Evolutionary conservation across 2,113 vertebrate genomes (phyloP).

Genomic region (Megaceryle torquata): DNA sequence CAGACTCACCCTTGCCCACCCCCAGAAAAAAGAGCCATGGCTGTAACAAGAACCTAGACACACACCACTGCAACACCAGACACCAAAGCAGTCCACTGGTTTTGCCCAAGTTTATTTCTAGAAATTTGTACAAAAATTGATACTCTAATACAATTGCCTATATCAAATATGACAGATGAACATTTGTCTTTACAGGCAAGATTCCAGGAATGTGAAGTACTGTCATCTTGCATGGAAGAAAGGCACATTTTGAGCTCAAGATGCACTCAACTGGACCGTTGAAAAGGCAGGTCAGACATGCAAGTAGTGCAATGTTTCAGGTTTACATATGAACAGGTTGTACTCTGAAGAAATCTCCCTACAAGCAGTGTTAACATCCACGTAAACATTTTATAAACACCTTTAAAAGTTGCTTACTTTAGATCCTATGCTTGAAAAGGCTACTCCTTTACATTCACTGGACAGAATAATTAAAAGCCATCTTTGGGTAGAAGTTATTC

Average conservation of each 20-base stretch:
- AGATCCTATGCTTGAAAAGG: background rate
- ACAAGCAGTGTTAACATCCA: slow-evolving; percentile 28
- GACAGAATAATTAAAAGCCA: background rate
- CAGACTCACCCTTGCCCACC: too few relatives aligned
- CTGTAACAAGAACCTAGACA: background rate
- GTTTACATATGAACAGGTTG: background rate
- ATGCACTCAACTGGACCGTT: background rate
- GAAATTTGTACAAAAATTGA: slow-evolving; percentile 71
- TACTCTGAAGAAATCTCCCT: slow-evolving; percentile 45
- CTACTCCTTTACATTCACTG: slow-evolving; percentile 43
- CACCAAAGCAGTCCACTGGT: background rate
- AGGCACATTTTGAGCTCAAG: slow-evolving; percentile 61
- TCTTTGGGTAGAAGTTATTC: background rate
- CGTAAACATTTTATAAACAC: slow-evolving; percentile 41
- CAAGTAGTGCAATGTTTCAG: slow-evolving; percentile 54
- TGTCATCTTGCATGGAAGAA: slow-evolving; percentile 29
- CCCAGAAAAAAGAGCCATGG: too few relatives aligned
- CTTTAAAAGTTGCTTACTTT: background rate
- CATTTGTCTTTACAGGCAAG: slow-evolving; percentile 28
- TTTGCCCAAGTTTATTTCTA: slow-evolving; percentile 72
- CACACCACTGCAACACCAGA: background rate
- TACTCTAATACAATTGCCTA: slow-evolving; percentile 45
- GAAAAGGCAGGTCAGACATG: slow-evolving; percentile 54
- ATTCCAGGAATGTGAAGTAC: slow-evolving; percentile 46
- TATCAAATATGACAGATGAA: slow-evolving; percentile 44